phyloP scores from a whole-genome alignment of 2,113 vertebrate genomes.

The Aepyceros melampus region DNA sequence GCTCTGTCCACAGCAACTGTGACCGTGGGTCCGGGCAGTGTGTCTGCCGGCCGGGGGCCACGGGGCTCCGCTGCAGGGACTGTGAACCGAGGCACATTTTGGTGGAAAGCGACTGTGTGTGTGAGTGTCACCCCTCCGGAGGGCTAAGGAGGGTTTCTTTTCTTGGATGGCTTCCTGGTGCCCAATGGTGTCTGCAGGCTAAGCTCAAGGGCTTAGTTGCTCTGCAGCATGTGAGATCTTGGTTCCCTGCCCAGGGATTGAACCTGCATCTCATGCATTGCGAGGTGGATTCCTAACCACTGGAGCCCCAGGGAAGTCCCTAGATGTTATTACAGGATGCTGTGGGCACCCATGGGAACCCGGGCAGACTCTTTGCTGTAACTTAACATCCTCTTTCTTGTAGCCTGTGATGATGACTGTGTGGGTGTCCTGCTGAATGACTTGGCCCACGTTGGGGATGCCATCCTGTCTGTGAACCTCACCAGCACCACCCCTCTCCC shows the following conservation, averaged over 20 bases:
- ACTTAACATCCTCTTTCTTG: neutral
- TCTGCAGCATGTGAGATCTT: neutral
- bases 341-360: rapidly evolving
- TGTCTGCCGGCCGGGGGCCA: conserved; percentile 86
- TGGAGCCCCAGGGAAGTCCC: neutral
- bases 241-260: neutral
- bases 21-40: conserved; percentile 86
- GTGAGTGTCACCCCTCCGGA: conserved; percentile 80
- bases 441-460: conserved; percentile 77
- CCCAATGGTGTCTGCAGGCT: neutral
- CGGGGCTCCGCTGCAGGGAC: conserved; percentile 86
- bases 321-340: rapidly evolving
- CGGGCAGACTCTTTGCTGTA: neutral
- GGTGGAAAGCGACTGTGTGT: conserved; percentile 84
- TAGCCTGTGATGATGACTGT: conserved; percentile 92
- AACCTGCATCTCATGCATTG: neutral
- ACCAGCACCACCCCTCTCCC: conserved; percentile 77
- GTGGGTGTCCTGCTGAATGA: conserved; percentile 84
- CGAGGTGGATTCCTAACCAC: neutral
- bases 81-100: conserved; percentile 88
- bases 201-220: neutral
- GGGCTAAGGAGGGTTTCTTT: neutral
- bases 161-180: neutral
- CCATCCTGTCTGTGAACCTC: conserved; percentile 85
- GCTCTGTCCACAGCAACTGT: conserved; percentile 84